Conservation (phyloP, 2,113 vertebrate species). For the Lagenorhynchus albirostris region DNA sequence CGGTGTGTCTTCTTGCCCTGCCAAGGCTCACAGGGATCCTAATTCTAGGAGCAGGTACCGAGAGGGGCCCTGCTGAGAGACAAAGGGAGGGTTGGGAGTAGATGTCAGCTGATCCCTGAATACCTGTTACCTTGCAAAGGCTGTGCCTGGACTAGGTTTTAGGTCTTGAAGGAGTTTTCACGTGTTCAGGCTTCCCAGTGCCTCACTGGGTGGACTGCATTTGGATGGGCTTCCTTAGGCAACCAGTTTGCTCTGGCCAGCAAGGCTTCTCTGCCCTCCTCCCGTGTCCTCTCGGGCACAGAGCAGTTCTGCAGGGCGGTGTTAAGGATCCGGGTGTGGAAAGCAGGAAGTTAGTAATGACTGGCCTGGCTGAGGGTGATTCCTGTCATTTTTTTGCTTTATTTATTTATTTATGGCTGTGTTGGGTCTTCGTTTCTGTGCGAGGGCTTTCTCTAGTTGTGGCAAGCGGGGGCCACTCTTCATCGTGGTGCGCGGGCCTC, state of each 20-base stretch:
- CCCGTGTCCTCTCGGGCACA: background rate
- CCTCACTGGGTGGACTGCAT: background rate
- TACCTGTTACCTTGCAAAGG: background rate
- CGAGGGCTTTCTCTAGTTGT: no score
- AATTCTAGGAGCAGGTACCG: background rate
- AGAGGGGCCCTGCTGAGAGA: background rate
- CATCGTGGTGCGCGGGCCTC: no score
- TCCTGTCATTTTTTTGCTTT: slow-evolving; percentile 38
- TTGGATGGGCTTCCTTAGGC: background rate
- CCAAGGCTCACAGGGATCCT: background rate
- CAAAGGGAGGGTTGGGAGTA: background rate
- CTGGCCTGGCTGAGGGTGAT: slow-evolving; percentile 39
- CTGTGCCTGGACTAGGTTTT: background rate
- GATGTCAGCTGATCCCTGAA: background rate
- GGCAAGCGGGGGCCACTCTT: no score
- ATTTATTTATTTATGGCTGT: no score
- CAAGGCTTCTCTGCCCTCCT: background rate
- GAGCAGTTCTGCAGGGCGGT: slow-evolving; percentile 20
- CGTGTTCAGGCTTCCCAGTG: background rate
- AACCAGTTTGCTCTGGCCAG: background rate
- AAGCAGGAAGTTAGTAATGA: slow-evolving; percentile 59
- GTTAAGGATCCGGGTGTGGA: slow-evolving; percentile 48
- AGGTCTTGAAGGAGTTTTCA: background rate
- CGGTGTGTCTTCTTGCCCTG: background rate
- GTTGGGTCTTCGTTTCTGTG: no score